These are phyloP conservation scores for Drosophila mimica DNA, from an alignment of 2,888 invertebrate genomes.

Conservation along the genomic window DNA sequence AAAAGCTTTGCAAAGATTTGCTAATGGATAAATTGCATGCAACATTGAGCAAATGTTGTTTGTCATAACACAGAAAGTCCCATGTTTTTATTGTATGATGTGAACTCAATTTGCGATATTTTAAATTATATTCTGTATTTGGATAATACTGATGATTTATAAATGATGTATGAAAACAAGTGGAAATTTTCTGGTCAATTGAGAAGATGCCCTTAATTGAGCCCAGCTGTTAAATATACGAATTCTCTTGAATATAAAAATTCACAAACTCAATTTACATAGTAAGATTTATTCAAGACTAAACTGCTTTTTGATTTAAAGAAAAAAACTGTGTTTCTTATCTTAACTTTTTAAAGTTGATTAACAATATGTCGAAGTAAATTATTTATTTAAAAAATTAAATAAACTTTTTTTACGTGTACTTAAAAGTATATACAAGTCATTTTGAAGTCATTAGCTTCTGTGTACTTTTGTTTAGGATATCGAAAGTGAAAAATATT, in stretches of 20 bases:
- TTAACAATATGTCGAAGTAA: neutral
- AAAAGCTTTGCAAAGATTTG: slow-evolving; percentile 28
- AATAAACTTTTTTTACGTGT: neutral
- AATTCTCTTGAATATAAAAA: neutral
- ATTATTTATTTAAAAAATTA: neutral
- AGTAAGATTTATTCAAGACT: neutral
- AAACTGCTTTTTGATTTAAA: neutral
- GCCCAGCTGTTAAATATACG: neutral
- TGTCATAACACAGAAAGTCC: neutral
- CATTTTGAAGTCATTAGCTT: neutral
- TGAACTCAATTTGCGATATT: neutral
- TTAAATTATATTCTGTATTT: neutral
- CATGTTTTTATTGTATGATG: neutral
- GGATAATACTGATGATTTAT: neutral
- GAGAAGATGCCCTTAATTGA: neutral
- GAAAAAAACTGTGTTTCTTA: neutral
- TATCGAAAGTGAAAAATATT: neutral
- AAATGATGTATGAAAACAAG: neutral
- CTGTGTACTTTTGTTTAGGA: neutral
- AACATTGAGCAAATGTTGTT: slow-evolving; percentile 27
- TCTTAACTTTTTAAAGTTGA: neutral
- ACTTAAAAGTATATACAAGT: neutral
- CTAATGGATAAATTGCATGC: slow-evolving; percentile 25
- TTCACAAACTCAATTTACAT: neutral
- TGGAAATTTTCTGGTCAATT: neutral